Base-by-base conservation (phyloP, 1,140 invertebrate genomes). In the Euwallacea fornicatus region DNA sequence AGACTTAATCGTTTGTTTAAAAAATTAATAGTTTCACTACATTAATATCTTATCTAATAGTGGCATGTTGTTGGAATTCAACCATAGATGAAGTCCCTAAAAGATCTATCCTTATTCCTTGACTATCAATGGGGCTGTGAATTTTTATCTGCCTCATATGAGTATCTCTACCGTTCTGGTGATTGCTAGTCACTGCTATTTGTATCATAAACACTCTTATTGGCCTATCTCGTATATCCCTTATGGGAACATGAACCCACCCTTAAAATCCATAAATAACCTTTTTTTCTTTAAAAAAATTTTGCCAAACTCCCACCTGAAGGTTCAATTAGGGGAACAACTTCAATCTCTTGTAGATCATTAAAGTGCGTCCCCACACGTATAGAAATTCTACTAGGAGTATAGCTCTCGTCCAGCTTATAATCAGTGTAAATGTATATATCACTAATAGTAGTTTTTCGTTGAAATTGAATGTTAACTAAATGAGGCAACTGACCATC, bases 391-490 rank as follows among this genome's bases (percentile, higher is more conserved):
- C 95, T 90, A 74, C 93, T 96, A 0, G 98, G 98, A 2, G 98
- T 99, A 78, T 99, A 99, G 81, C 96, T 98, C 84, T 99, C 98
- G 85, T 99, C 98, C 11, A 97, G 82, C 83, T 98, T 99, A 80
- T 95, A 99, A 83, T 99, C 97, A 0, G 96, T 96, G 80, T 98
- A 99, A 66, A 99, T 93, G 79, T 94, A 97, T 68, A 99, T 93
- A 83, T 98, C 94, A 69, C 92, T 89, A 13, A 99, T 91, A 46
- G 95, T 96, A 1, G 95, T 99, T 84, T 99, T 98, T 76, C 93
- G 87, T 74, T 93, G 90, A 82, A 99, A 99, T 78, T 99, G 96
- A 74, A 99, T 97, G 80, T 98, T 99, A 0, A 99, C 95, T 72
- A 98, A 84, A 83, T 99, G 98, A 7, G 98, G 98, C 69, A 99